Percentiles rank a stretch among this genome's conserved stretches.
phyloP scores from a whole-genome alignment of 2,113 vertebrate genomes.

The Pseudolaguvia tuberculata region DNA sequence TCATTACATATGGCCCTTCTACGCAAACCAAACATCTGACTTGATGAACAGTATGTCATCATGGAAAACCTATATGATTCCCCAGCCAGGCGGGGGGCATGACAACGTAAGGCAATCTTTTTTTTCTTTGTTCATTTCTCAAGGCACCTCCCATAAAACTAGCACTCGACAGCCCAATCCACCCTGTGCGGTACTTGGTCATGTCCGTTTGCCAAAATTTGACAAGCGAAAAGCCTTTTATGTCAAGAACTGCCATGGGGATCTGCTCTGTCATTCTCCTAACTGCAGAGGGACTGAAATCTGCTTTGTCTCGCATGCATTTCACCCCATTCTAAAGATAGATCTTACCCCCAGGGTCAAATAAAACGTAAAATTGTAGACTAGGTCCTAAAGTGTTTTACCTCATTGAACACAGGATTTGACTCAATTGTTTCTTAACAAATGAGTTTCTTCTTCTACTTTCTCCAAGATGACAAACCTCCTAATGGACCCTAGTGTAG shows the following conservation, averaged over 20 bases:
- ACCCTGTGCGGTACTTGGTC: neutral
- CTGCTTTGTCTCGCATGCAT: conserved; percentile 5
- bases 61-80: conserved; percentile 17
- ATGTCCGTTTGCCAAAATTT: conserved; percentile 22
- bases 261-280: neutral
- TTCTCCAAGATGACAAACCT: no score
- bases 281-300: conserved; percentile 12
- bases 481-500: no score
- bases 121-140: conserved; percentile 7
- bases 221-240: neutral
- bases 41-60: conserved; percentile 25
- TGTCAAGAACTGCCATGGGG: conserved; percentile 7
- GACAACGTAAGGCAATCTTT: neutral
- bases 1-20: conserved; percentile 1
- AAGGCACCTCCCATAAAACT: conserved; percentile 3
- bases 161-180: conserved; percentile 3
- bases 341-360: neutral
- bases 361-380: neutral
- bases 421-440: neutral
- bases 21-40: conserved; percentile 25
- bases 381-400: neutral
- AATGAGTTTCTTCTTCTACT: no score
- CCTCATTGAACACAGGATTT: neutral
- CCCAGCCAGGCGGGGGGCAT: neutral
- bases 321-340: neutral